A percentile compares a stretch with the other conserved stretches of the same genome.
These are phyloP conservation scores for Brachionichthys hirsutus DNA, from an alignment of 2,113 vertebrate species.

Conservation along the genomic window DNA sequence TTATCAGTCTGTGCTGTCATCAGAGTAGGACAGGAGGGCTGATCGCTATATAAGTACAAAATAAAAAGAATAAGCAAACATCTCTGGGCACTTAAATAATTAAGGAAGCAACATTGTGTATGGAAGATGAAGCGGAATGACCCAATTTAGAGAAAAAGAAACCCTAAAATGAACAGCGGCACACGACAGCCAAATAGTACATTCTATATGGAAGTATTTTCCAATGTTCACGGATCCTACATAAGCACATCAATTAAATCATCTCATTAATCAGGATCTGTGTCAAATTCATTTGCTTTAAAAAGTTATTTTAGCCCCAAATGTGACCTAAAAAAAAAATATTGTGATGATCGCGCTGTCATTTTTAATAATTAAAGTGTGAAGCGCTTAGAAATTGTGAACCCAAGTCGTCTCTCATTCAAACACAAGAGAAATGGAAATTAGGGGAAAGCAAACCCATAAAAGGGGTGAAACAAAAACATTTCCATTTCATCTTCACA, in stretches of 20 bases:
- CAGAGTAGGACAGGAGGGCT: constrained; percentile 1
- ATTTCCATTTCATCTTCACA: constrained; percentile 19
- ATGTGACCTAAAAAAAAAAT: constrained; percentile 2
- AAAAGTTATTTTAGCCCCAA: not conserved
- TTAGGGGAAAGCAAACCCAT: not conserved
- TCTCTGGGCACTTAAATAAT: constrained; percentile 69
- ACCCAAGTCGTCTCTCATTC: constrained; percentile 3
- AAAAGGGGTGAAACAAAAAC: not conserved
- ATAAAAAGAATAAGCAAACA: constrained; percentile 12
- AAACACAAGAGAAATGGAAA: too few relatives aligned
- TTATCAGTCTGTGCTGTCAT: constrained; percentile 13
- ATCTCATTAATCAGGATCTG: not conserved
- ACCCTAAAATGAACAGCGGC: not conserved
- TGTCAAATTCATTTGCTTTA: constrained; percentile 3
- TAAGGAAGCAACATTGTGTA: constrained; percentile 32
- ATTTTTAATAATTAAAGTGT: constrained; percentile 5
- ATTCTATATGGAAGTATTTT: constrained; percentile 39
- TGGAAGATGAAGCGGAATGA: constrained; percentile 16
- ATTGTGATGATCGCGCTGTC: not conserved
- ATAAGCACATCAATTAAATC: not conserved
- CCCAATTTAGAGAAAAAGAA: not conserved
- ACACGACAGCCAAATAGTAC: constrained; percentile 24
- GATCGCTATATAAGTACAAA: not conserved
- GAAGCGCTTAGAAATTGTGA: too few relatives aligned
- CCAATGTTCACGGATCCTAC: not conserved